These are phyloP conservation scores for Tricholauxania praeusta DNA, from an alignment of 2,888 invertebrate species.

Conservation along the genomic window DNA sequence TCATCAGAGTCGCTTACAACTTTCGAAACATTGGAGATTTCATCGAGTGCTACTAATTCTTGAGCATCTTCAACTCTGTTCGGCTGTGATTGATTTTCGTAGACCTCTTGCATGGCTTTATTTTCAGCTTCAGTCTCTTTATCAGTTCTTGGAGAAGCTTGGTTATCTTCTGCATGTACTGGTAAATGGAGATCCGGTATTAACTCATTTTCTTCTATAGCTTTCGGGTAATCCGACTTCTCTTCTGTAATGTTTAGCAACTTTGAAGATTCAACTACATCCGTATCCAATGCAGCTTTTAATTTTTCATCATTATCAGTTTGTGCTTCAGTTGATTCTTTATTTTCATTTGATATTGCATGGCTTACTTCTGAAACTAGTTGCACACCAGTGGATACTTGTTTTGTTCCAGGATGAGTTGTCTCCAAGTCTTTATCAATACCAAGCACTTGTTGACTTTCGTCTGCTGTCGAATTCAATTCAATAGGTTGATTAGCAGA, in stretches of 20 bases:
- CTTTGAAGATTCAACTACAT: too few relatives aligned
- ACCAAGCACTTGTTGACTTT: too few relatives aligned
- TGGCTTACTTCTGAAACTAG: too few relatives aligned
- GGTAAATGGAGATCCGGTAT: too few relatives aligned
- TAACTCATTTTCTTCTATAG: too few relatives aligned
- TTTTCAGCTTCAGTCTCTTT: conserved; percentile 18
- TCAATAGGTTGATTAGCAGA: too few relatives aligned
- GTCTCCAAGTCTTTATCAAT: background rate
- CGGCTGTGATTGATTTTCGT: too few relatives aligned
- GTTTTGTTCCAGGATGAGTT: background rate
- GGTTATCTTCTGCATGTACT: conserved; percentile 34
- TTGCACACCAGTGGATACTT: background rate
- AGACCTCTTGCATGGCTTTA: conserved; percentile 6
- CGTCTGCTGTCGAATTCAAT: too few relatives aligned
- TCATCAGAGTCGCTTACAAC: conserved; percentile 49
- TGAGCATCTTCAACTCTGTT: too few relatives aligned
- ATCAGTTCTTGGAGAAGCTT: background rate
- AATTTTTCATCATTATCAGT: conserved; percentile 46
- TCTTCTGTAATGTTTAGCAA: too few relatives aligned
- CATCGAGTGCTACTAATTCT: conserved; percentile 27
- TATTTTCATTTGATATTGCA: conserved; percentile 12
- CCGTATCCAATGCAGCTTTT: too few relatives aligned
- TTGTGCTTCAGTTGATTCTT: conserved; percentile 47
- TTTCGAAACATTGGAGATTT: conserved; percentile 52
- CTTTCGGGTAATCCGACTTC: too few relatives aligned